Evolutionary conservation across 2,797 vertebrate genomes (phyloP), one percentile per base, ranked within the genome.

Genomic region (Tadarida brasiliensis): DNA sequence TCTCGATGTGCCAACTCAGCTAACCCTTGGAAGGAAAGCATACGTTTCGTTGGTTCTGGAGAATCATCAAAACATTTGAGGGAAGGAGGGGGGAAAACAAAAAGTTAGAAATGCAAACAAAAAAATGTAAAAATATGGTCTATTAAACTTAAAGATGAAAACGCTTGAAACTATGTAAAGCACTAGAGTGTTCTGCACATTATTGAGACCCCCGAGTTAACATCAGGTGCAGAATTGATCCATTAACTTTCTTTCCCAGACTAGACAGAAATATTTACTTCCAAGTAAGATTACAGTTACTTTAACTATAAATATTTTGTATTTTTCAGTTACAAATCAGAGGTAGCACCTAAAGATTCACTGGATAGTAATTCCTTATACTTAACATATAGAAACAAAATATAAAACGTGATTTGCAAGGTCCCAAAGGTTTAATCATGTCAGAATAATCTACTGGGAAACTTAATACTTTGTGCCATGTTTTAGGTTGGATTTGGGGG

Each of bases 1-100:
- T 99, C 99, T 86, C 99, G 99, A 98, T 99, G 99, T 98, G 99
- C 99, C 99, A 99, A 99, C 98, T 99, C 99, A 97, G 99, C 99
- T 99, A 99, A 99, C 99, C 99, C 99, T 99, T 99, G 99, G 99
- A 99, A 99, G 99, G 99, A 99, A 99, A 99, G 99, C 99, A 99
- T 99, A 99, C 98, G 99, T 99, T 99, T 99, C 99, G 99, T 99
- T 99, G 99, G 99, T 99, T 99, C 99, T 99, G 99, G 99, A 99
- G 99, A 99, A 98, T 98, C 98, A 99, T 99, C 99, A 99, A 99
- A 99, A 99, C 99, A 99, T 99, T 99, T 99, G 99, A 99, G 99
- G 98, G 99, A 99, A 98, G 98, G 98, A 93, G 98, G 99, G 98
- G 99, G 99, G 99, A 98, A 98, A 99, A 99, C 98, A 99, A 99